phyloP scores from a whole-genome alignment of 92 coral and sea anemone genomes.

The Micromussa lordhowensis region DNA sequence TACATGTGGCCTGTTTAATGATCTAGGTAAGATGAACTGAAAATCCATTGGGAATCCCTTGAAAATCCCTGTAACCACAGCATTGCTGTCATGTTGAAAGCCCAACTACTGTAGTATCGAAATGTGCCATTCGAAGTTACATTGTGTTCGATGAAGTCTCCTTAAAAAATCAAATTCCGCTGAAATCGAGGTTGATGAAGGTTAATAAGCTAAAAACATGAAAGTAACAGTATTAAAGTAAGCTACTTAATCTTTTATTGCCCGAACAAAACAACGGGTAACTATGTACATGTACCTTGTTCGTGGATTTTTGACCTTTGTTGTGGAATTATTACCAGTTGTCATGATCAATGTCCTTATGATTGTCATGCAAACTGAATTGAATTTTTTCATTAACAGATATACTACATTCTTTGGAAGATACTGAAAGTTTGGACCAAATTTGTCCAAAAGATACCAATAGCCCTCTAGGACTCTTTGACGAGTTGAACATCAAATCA shows the following conservation, averaged over 20 bases:
- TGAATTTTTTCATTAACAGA: slow-evolving; percentile 3
- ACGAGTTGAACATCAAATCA: slow-evolving; percentile 19
- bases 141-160: no score
- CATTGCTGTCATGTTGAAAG: not conserved
- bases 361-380: not conserved
- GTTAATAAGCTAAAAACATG: no score
- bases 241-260: no score
- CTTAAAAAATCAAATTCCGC: no score
- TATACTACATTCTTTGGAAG: slow-evolving; percentile 24
- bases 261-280: no score
- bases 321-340: not conserved
- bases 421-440: slow-evolving; percentile 9
- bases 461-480: slow-evolving; percentile 8
- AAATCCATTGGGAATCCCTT: no score
- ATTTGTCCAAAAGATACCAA: not conserved
- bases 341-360: no score
- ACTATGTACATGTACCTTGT: no score
- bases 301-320: no score
- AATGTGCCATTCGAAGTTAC: no score
- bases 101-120: not conserved
- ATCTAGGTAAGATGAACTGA: slow-evolving; percentile 59
- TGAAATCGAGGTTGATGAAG: no score
- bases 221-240: no score
- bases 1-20: slow-evolving; percentile 68
- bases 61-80: not conserved